A percentile compares a stretch with the other conserved stretches of the same genome.
Conservation (phyloP, 2,888 invertebrate species). For the Adelphocoris suturalis region DNA sequence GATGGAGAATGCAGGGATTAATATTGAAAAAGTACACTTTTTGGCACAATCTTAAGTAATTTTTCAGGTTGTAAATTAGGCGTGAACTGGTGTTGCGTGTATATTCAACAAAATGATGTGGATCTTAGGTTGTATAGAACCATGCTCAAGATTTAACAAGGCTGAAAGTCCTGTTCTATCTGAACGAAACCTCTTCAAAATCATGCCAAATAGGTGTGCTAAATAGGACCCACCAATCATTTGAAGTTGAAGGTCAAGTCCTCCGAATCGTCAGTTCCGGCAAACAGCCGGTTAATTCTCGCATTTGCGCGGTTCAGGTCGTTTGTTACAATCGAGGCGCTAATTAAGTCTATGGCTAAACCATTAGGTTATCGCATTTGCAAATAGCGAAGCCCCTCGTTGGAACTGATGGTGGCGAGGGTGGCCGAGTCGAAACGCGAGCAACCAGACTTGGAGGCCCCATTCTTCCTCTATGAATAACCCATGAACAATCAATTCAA, state of each 20-base stretch:
- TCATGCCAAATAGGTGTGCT: too few species aligned
- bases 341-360: slow-evolving; percentile 40
- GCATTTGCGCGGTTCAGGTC: neutral
- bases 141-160: too few species aligned
- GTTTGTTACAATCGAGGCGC: neutral
- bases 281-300: slow-evolving; percentile 8
- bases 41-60: too few species aligned
- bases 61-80: too few species aligned
- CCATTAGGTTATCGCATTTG: slow-evolving; percentile 42
- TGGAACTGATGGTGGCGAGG: neutral
- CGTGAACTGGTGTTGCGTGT: too few species aligned
- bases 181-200: too few species aligned
- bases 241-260: neutral
- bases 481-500: slow-evolving; percentile 52
- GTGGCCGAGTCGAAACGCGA: neutral
- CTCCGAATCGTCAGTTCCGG: neutral
- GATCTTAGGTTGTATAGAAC: too few species aligned
- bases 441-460: neutral
- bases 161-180: too few species aligned
- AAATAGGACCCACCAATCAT: too few species aligned
- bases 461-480: slow-evolving; percentile 17
- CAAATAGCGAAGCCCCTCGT: neutral
- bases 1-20: too few species aligned
- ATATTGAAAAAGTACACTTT: too few species aligned
- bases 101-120: too few species aligned